A percentile compares a stretch with the other conserved stretches of the same genome.
Evolutionary conservation across 2,888 invertebrate genomes (phyloP).

Genomic region (Plagiodera versicolora): DNA sequence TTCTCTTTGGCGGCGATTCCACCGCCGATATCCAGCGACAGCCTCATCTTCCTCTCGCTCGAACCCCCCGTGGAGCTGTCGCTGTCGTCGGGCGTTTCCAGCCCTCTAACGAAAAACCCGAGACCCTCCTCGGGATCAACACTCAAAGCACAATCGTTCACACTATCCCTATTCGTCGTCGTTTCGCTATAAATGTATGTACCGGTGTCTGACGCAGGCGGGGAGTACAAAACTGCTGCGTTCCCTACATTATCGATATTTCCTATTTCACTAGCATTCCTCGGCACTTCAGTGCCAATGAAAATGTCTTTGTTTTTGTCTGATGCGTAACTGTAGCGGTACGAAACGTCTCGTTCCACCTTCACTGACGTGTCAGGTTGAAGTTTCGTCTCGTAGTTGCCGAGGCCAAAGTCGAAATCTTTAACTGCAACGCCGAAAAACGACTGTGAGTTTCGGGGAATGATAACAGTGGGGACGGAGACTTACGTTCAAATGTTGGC

Average conservation of each 20-base stretch:
- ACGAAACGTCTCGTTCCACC: conserved; percentile 27
- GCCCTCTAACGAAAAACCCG: neutral
- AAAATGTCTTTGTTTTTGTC: conserved; percentile 9
- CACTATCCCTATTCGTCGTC: conserved; percentile 13
- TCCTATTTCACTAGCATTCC: conserved; percentile 15
- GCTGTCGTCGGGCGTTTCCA: conserved; percentile 32
- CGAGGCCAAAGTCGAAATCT: conserved; percentile 34
- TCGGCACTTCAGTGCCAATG: conserved; percentile 2
- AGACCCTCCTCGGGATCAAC: conserved; percentile 34
- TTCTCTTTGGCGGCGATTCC: conserved; percentile 29
- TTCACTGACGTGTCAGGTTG: conserved; percentile 28
- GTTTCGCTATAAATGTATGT: conserved; percentile 22
- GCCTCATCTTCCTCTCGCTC: neutral
- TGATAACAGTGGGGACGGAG: neutral
- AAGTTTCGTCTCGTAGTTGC: conserved; percentile 21
- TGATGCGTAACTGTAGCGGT: conserved; percentile 13
- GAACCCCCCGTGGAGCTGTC: conserved; percentile 23
- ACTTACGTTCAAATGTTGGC: conserved; percentile 47
- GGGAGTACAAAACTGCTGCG: conserved; percentile 14
- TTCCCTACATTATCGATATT: conserved; percentile 13
- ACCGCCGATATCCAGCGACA: conserved; percentile 16
- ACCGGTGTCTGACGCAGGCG: conserved; percentile 21
- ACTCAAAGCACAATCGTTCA: conserved; percentile 38
- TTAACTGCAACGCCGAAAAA: too few relatives aligned
- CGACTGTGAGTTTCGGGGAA: too few relatives aligned